Conservation (phyloP, 2,113 vertebrate species). For the Jacana jacana region DNA sequence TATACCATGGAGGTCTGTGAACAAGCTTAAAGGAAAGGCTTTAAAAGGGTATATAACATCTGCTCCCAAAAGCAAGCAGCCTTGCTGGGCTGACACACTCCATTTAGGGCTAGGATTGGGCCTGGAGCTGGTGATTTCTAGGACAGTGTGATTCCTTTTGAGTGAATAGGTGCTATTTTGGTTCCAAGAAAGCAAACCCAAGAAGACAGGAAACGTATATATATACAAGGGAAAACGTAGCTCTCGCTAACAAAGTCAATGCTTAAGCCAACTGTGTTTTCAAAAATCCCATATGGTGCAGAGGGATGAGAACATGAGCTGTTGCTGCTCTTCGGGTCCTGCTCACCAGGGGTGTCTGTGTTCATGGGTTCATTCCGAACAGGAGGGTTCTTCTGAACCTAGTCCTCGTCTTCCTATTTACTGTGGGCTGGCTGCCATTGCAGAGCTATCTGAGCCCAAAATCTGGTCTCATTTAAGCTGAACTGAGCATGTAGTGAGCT, state of each 20-base stretch:
- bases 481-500: neutral
- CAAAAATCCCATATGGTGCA: slow-evolving; percentile 48
- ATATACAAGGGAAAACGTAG: neutral
- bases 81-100: neutral
- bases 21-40: neutral
- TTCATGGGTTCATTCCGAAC: slow-evolving; percentile 2
- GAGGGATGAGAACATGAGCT: slow-evolving; percentile 33
- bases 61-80: neutral
- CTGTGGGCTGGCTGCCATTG: neutral
- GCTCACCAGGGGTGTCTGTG: neutral
- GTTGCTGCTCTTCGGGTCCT: slow-evolving; percentile 27
- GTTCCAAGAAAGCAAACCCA: neutral
- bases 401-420: neutral
- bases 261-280: slow-evolving; percentile 50
- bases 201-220: neutral
- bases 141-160: neutral
- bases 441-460: neutral
- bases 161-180: neutral
- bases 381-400: neutral
- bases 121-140: neutral
- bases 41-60: neutral
- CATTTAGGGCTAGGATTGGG: neutral
- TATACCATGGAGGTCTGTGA: neutral
- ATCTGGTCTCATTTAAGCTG: neutral
- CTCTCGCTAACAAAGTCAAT: neutral